Percentiles rank a stretch among this genome's conserved stretches.
These are phyloP conservation scores for Agonum fuliginosum DNA, from an alignment of 2,888 invertebrate species.

Conservation along the genomic window DNA sequence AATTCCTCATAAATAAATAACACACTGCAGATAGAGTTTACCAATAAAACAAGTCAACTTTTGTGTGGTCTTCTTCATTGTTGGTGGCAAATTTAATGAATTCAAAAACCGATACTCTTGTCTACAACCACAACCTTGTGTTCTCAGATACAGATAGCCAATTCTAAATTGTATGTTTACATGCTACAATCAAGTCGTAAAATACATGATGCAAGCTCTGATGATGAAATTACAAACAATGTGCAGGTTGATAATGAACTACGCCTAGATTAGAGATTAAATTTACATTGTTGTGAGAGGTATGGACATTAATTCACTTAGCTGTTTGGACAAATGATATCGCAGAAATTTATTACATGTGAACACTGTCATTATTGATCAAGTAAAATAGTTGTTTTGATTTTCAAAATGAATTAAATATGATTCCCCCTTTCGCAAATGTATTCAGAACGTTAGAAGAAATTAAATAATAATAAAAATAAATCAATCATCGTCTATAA, in stretches of 20 bases:
- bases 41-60: conserved; percentile 13
- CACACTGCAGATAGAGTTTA: not conserved
- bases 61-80: conserved; percentile 25
- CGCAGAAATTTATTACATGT: too few species aligned
- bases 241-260: conserved; percentile 27
- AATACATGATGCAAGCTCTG: conserved; percentile 34
- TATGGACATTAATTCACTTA: not conserved
- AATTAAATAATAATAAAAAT: too few species aligned
- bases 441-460: too few species aligned
- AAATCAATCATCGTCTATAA: too few species aligned
- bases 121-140: not conserved
- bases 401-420: too few species aligned
- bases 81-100: conserved; percentile 27
- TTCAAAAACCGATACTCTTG: conserved; percentile 10
- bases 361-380: too few species aligned
- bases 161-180: conserved; percentile 24
- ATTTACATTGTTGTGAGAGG: not conserved
- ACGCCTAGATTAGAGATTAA: not conserved
- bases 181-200: conserved; percentile 26
- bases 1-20: conserved; percentile 14
- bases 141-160: not conserved
- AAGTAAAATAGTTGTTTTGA: too few species aligned
- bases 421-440: too few species aligned
- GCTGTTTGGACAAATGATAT: not conserved
- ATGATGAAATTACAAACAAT: conserved; percentile 39